Base-by-base conservation (phyloP, 1,140 invertebrate species). In the Drusus annulatus region DNA sequence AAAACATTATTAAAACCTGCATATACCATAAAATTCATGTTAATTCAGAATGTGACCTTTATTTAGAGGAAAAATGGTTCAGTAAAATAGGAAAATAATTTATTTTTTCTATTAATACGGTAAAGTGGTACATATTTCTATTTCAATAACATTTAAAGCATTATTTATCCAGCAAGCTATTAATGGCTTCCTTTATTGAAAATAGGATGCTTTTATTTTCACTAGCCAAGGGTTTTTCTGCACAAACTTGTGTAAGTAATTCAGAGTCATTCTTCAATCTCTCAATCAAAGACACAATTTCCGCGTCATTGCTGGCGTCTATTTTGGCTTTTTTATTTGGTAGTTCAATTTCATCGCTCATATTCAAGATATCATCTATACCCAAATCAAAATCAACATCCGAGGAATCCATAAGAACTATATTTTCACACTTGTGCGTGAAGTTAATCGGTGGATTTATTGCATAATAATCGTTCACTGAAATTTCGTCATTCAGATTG, bases 311-410 rank as follows among this genome's bases (percentile, higher is more conserved):
- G 25, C 17, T 50, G 28, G 54, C 19, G 13, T 62, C 54, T 1
- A 76, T 28, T 62, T 62, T 76, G 19, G 15, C 28, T 13, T 76
- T 76, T 21, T 76, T 76, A 17, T 45, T 62, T 19, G 74, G 54
- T 17, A 23, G 8, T n/a, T 13, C 68, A 54, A 28, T 17, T 6
- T 76, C 74, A 76, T 19, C 21, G 10, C 54, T n/a, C 19, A 62
- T 50, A 21, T 50, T 15, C 5, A 76, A 76, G 16, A 76, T 45
- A 7, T 76, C 15, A 19, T 76, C 31, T 31, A 76, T 31, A 45
- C 56, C 74, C 10, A 76, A 16, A n/a, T 62, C 21, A 50, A 76
- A 60, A 62, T 76, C 54, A 8, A 6, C 17, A 10, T 76, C 56
- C 10, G 52, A 17, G 13, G 52, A 52, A 60, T 8, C 13, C 10